These are phyloP conservation scores for Drosophila prostipennis DNA, from an alignment of 2,888 invertebrate genomes.

Conservation along the genomic window DNA sequence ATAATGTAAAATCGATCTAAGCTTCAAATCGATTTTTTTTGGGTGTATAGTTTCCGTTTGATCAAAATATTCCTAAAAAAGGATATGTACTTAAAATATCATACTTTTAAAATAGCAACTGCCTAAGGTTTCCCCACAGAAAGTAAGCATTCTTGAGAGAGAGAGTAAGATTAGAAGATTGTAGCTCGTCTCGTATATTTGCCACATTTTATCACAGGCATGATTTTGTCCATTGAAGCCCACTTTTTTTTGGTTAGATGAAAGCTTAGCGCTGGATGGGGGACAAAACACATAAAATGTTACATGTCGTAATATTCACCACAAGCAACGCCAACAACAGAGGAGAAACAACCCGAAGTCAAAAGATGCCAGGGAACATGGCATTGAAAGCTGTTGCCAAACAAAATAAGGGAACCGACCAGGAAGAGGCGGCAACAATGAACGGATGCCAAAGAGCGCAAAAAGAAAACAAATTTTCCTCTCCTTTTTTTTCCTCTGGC, in stretches of 20 bases:
- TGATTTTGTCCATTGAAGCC: background rate
- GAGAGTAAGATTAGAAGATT: background rate
- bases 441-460: conserved; percentile 35
- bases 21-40: no score
- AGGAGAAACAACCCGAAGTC: conserved; percentile 34
- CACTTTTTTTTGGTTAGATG: conserved; percentile 14
- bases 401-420: conserved; percentile 35
- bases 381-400: conserved; percentile 68
- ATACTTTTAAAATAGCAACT: background rate
- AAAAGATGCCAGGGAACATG: conserved; percentile 69
- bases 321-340: conserved; percentile 50
- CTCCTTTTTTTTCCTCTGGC: conserved; percentile 34
- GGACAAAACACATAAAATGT: conserved; percentile 52
- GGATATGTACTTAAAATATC: background rate
- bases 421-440: conserved; percentile 46
- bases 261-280: conserved; percentile 3
- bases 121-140: background rate
- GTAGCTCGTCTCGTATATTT: background rate
- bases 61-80: no score
- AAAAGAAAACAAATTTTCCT: conserved; percentile 46
- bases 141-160: no score
- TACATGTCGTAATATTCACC: conserved; percentile 70
- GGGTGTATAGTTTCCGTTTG: no score
- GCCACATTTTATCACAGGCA: conserved; percentile 7
- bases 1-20: no score